phyloP scores from a whole-genome alignment of 64 coral and sea anemone species.

The Platygyra sinensis region DNA sequence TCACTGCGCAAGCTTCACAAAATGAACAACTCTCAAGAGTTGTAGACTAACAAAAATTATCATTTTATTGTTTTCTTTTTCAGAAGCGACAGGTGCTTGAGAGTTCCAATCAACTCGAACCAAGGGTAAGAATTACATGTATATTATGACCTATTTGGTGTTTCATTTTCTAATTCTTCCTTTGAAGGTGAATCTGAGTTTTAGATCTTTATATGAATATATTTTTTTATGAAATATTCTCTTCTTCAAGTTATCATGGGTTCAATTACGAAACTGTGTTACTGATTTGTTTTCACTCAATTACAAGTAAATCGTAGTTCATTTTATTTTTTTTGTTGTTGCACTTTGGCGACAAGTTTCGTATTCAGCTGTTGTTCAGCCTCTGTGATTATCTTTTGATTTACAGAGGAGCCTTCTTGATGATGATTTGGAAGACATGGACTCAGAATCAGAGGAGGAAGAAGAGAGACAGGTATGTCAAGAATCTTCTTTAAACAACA shows the following conservation, averaged over 20 bases:
- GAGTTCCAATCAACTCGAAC: constrained; percentile 82
- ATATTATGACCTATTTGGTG: too few relatives aligned
- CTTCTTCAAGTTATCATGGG: too few relatives aligned
- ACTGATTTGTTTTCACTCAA: too few relatives aligned
- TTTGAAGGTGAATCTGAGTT: not conserved
- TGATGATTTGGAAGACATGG: constrained; percentile 97
- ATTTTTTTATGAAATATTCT: not conserved
- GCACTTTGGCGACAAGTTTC: not conserved
- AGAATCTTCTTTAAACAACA: too few relatives aligned
- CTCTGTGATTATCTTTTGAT: constrained; percentile 1
- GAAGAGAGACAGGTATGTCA: constrained; percentile 61
- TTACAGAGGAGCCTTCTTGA: constrained; percentile 88
- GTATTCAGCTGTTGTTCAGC: too few relatives aligned
- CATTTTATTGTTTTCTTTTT: constrained; percentile 50
- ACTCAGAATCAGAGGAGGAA: constrained; percentile 95
- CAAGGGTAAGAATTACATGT: constrained; percentile 79
- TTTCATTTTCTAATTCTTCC: too few relatives aligned
- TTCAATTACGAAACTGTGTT: too few relatives aligned
- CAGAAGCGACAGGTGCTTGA: constrained; percentile 89
- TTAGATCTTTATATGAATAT: not conserved
- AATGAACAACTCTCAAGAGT: too few relatives aligned
- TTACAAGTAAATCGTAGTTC: too few relatives aligned
- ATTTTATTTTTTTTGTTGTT: not conserved
- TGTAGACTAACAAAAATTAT: too few relatives aligned
- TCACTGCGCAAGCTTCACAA: too few relatives aligned